A percentile compares a stretch with the other conserved stretches of the same genome.
These are phyloP conservation scores for Indicator indicator DNA, from an alignment of 2,113 vertebrate genomes.

Conservation along the genomic window DNA sequence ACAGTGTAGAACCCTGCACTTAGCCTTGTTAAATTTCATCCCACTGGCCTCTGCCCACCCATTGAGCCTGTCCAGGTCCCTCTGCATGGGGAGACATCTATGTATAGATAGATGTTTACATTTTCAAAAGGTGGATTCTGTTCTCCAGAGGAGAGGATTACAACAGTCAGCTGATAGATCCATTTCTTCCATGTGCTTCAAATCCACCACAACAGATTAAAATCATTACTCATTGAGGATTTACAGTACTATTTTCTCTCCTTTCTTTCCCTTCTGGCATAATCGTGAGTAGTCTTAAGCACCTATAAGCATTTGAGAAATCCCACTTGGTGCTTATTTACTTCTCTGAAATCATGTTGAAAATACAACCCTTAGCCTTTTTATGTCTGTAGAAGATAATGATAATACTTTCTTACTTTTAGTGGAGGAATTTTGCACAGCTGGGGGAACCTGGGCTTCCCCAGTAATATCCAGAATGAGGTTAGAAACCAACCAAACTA, in stretches of 20 bases:
- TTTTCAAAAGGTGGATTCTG: background rate
- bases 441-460: background rate
- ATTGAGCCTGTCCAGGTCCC: no score
- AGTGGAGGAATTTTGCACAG: background rate
- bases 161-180: background rate
- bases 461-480: background rate
- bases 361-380: background rate
- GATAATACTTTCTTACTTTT: background rate
- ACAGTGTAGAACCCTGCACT: no score
- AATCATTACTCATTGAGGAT: background rate
- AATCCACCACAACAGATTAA: background rate
- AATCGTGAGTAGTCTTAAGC: background rate
- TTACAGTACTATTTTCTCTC: background rate
- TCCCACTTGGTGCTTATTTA: background rate
- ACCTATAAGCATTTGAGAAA: background rate
- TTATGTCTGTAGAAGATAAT: background rate
- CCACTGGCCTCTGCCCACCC: no score
- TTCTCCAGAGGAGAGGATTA: background rate
- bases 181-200: background rate
- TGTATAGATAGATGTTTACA: accelerated
- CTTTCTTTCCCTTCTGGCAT: background rate
- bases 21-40: no score
- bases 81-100: no score
- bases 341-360: background rate
- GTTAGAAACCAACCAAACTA: background rate